These are phyloP conservation scores for Bombus confusus DNA, from an alignment of 1,140 invertebrate species.

Conservation along the genomic window DNA sequence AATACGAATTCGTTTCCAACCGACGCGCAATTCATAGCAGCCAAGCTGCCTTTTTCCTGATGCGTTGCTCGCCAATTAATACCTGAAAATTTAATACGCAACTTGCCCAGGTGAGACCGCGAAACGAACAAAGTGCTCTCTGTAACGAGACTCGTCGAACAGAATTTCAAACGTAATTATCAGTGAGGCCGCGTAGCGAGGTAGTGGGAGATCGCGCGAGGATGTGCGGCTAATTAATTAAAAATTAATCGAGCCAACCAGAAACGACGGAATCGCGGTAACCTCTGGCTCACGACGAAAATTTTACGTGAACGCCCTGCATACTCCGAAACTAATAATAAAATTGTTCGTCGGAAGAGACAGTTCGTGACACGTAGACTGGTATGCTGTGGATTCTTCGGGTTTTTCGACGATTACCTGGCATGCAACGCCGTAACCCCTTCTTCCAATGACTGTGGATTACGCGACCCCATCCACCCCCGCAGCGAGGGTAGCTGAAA, in stretches of 20 bases:
- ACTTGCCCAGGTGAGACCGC: background rate
- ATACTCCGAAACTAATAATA: constrained; percentile 54
- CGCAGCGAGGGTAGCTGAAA: constrained; percentile 35
- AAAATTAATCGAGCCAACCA: constrained; percentile 47
- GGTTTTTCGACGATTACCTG: constrained; percentile 11
- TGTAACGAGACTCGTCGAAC: constrained; percentile 37
- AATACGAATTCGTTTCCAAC: too few relatives aligned
- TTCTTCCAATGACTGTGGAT: constrained; percentile 36
- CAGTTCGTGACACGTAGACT: background rate
- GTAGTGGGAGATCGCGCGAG: background rate
- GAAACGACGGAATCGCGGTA: constrained; percentile 6
- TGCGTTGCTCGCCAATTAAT: background rate
- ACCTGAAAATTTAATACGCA: constrained; percentile 26
- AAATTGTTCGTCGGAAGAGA: constrained; percentile 44
- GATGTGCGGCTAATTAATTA: constrained; percentile 51
- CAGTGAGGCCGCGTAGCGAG: background rate
- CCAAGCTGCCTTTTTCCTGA: too few relatives aligned
- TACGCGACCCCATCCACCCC: background rate
- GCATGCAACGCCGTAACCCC: background rate
- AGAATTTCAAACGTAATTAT: constrained; percentile 49
- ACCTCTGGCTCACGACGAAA: background rate
- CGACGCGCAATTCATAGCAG: too few relatives aligned
- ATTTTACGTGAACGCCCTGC: background rate
- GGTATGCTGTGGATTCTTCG: constrained; percentile 43
- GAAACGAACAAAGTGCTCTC: constrained; percentile 16